phyloP scores from a whole-genome alignment of 1,140 invertebrate genomes.

The Adelges cooleyi region DNA sequence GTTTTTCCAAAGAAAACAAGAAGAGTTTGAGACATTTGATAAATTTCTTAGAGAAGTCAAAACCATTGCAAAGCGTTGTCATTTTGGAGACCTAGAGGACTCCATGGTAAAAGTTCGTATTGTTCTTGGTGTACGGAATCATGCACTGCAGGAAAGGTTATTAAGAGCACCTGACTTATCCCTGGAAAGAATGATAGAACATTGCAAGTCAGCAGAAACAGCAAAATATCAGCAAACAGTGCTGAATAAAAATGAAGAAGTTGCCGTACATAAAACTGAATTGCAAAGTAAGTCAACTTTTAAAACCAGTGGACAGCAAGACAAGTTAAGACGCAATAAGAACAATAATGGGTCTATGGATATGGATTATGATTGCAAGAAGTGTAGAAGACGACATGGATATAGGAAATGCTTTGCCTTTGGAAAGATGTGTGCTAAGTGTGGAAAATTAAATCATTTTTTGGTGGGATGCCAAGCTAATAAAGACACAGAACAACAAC shows the following conservation, averaged over 20 bases:
- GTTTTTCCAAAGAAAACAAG: background rate
- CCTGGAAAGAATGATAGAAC: background rate
- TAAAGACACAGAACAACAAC: background rate
- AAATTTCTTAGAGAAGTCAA: constrained; percentile 1
- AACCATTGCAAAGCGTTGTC: background rate
- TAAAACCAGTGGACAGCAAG: no score
- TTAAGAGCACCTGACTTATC: background rate
- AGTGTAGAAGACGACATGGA: background rate
- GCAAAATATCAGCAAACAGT: background rate
- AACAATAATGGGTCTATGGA: no score
- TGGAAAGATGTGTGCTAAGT: background rate
- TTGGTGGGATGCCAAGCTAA: background rate
- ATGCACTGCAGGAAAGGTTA: background rate
- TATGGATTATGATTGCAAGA: background rate
- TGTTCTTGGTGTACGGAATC: background rate
- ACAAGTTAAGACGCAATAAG: background rate
- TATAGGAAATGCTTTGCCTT: background rate
- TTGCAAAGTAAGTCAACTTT: no score
- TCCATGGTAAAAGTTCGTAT: background rate
- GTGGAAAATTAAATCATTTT: background rate
- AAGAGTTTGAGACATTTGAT: background rate
- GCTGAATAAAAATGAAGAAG: background rate
- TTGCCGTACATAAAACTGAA: background rate
- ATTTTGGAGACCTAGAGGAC: constrained; percentile 7
- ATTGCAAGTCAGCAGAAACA: background rate